Base-by-base conservation (phyloP, 2,797 vertebrate species). In the Xerus rutilus region DNA sequence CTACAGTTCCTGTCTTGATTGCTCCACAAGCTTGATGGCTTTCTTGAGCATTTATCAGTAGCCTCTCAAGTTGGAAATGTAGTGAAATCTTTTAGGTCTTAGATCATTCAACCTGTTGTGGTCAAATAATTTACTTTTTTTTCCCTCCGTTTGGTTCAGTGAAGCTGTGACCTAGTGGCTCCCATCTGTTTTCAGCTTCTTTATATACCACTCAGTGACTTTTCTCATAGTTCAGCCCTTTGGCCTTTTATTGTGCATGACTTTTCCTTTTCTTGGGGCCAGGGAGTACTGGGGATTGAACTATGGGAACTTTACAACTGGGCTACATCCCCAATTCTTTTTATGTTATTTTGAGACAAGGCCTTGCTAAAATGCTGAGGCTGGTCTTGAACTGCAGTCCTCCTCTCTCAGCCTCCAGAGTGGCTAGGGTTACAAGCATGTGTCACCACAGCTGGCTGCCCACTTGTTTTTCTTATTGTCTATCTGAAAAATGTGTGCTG, bases 11-110 rank as follows among this genome's bases (percentile, higher is more conserved):
- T 65, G 0, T 59, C 45, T 70, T 0, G 0, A 23, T 23, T 87
- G n/a, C 14, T n/a, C 21, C 35, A 17, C 4, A 4, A 43, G 76
- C 89, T 69, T 74, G 76, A 49, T 45, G 57, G 59, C 64, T 39
- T 70, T 62, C 39, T 72, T 87, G 20, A 43, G 83, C 49, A 89
- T 23, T 8, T 35, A 3, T 12, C 62, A 25, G 11, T 67, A 70
- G 67, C 59, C 43, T 89, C 47, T 72, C 57, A 30, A 47, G 69
- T 79, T 77, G 72, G 72, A 93, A 95, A 72, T 77, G 45, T 45
- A 67, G 5, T 70, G 52, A 91, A 59, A 76, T n/a, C 23, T 65
- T 83, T 65, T 57, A 83, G 43, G 23, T 54, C 67, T 65, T 82
- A 1, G 35, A 49, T 70, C 70, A 39, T 10, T 78, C 67, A 43